Evolutionary conservation across 2,888 invertebrate species (phyloP).

Genomic region (Incurvaria masculella): DNA sequence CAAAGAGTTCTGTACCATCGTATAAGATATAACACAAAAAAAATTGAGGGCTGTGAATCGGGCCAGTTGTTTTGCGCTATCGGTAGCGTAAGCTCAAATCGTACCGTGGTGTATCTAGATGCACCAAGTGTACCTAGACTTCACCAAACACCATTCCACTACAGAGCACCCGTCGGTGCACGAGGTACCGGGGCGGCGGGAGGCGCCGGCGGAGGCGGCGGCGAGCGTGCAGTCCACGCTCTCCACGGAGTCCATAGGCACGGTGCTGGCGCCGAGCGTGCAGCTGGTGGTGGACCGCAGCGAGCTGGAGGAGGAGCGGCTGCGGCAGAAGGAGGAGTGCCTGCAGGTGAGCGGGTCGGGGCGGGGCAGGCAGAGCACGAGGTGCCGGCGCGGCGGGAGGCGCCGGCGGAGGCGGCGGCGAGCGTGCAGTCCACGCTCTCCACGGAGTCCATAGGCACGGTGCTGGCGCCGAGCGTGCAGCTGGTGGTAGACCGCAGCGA

Average conservation of each 20-base stretch:
- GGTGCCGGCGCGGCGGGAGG: neutral
- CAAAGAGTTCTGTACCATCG: too few species aligned
- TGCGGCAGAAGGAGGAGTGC: neutral
- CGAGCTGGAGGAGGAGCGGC: slow-evolving; percentile 8
- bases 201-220: neutral
- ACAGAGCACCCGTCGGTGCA: neutral
- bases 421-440: neutral
- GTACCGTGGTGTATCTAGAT: too few species aligned
- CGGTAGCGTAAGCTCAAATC: too few species aligned
- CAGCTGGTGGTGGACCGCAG: neutral
- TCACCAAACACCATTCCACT: too few species aligned
- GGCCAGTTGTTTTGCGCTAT: too few species aligned
- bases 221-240: neutral
- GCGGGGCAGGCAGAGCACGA: neutral
- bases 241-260: neutral
- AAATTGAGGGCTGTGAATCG: too few species aligned
- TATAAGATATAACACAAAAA: too few species aligned
- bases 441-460: neutral
- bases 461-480: neutral
- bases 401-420: too few species aligned
- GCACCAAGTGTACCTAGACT: too few species aligned
- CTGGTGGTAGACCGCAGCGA: slow-evolving; percentile 2
- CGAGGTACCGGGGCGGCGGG: neutral
- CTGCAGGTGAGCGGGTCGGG: neutral
- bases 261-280: neutral